A percentile compares a stretch with the other conserved stretches of the same genome.
phyloP scores from a whole-genome alignment of 2,888 invertebrate genomes.

The Cephalotes varians region DNA sequence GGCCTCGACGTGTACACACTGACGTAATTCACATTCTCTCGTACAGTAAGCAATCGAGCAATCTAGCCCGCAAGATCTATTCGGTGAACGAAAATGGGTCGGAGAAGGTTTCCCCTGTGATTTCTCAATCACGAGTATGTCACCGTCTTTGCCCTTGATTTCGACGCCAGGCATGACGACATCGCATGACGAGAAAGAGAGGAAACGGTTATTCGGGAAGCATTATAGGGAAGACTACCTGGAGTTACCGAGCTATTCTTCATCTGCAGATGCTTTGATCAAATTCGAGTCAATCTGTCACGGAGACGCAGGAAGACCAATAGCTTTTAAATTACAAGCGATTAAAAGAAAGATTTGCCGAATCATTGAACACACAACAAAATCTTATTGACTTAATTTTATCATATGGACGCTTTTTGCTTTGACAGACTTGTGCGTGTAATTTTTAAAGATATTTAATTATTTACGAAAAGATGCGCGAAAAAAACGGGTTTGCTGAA shows the following conservation, averaged over 20 bases:
- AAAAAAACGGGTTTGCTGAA: no score
- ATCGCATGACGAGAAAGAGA: background rate
- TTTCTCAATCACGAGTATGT: background rate
- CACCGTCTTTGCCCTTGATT: background rate
- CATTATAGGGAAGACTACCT: background rate
- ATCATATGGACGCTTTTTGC: no score
- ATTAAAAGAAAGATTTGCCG: background rate
- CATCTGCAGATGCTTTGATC: background rate
- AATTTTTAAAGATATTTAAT: background rate
- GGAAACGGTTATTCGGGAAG: background rate
- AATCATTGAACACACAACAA: background rate
- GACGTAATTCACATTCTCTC: background rate
- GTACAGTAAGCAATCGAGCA: background rate
- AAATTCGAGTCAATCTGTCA: background rate
- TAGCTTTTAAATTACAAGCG: background rate
- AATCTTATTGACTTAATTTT: background rate
- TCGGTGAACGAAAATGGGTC: background rate
- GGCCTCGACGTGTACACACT: background rate
- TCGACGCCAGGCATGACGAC: background rate
- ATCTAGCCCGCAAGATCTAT: background rate
- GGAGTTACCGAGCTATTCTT: background rate
- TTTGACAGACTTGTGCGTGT: no score
- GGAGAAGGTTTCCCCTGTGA: background rate
- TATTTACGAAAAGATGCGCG: background rate
- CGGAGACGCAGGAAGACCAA: background rate